Evolutionary conservation across 1,140 invertebrate species (phyloP), one percentile per base, ranked within the genome.

Genomic region (Mesaphorura yosii): DNA sequence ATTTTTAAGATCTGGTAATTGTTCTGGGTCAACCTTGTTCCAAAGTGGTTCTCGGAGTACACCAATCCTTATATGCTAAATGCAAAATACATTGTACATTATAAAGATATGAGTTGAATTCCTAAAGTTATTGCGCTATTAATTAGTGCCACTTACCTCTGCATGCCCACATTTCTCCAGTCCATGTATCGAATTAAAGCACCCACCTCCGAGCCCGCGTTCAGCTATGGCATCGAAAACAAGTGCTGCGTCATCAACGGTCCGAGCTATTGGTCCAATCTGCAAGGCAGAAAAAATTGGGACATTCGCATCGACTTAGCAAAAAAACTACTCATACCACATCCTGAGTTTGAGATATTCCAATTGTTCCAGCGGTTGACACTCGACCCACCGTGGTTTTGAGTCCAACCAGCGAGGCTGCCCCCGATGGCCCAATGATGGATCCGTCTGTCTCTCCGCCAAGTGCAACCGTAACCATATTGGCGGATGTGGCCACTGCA

Each of bases 361-460:
- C 51, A 26, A 58, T 58, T 6, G 50, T 48, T 12, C 50, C 56
- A n/a, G 38, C 41, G 7, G 17, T 25, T 3, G 51, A 46, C 2
- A 45, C 19, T n/a, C n/a, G 5, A 2, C 31, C 48, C 10, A 46
- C 20, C 0, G 57, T 46, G 1, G 57, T 38, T 41, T 58, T 58
- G 15, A 58, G n/a, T 5, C 45, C 48, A 39, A 46, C 42, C 23
- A 54, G 3, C 17, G 22, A 26, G 5, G 4, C 31, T 17, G 28
- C 17, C 27, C 25, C 26, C 6, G 28, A 4, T 20, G 57, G 57
- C 1, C 31, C 23, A 0, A 58, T 19, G 1, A 58, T 37, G 15
- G 47, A 51, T 27, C 47, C 57, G 22, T 58, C 57, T 4, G 57
- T 58, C 44, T 58, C 57, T 1, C 40, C 51, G 22, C 57, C 57